Base-by-base conservation (phyloP, 1,140 invertebrate species). In the Doryteuthis pealeii region DNA sequence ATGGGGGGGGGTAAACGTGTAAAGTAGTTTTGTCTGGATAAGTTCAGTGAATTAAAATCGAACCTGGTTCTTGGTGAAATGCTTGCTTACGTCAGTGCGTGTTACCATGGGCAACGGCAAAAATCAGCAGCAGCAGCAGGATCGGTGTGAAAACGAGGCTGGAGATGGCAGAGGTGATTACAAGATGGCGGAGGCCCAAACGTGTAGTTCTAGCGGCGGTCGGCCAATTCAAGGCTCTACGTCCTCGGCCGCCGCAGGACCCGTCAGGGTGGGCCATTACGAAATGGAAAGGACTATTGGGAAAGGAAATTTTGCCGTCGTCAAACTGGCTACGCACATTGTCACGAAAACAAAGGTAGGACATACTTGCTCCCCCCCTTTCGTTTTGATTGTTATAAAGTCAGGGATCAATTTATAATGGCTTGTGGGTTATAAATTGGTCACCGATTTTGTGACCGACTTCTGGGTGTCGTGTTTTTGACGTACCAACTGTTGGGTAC, bases 291-390 rank as follows among this genome's bases (percentile, higher is more conserved):
- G 94, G 83, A 98, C 96, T 66, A 98, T 98, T 81, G 96, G 96
- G 74, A 99, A 98, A 90, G 96, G 96, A 58, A 98, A 98, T 89
- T 97, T 98, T 88, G 96, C 96, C 62, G 94, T 97, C 75, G 96
- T 98, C 75, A 97, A 97, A 90, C 88, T 96, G 81, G 96, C 96
- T 75, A 93, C 94, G 84, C 96, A 98, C 89, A 92, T 95, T 65
- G 93, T 97, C 83, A 97, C 96, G 73, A 97, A 96, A 90, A 96
- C 94, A 80, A 95, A 98, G 93, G 96, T 97, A 90, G 92, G 91
- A 77, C 45, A n/a, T 30, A 62, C 18, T 22, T 28, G 10, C 5
- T n/a, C 18, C 26, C 5, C 26, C 5, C 6, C 22, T 62, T 22
- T 62, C 22, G 22, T 28, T 62, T 22, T 62, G 5, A 22, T n/a